Conservation (phyloP, 1,140 invertebrate genomes). For the Drosophila tristis region DNA sequence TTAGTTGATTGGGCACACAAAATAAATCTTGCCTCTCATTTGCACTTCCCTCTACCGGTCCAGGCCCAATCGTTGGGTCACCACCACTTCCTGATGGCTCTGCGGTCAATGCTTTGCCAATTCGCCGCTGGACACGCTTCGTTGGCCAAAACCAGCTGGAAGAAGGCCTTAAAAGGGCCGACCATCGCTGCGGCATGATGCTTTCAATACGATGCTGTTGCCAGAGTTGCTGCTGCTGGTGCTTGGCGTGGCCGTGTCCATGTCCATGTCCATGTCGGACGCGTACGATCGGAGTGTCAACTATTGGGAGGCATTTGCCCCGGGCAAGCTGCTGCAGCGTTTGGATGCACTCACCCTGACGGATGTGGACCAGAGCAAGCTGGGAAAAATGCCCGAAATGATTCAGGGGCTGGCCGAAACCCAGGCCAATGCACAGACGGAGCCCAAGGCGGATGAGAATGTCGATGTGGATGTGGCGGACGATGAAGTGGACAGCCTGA, state of each 20-base stretch:
- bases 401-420: background rate
- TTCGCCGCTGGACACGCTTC: conserved; percentile 18
- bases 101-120: conserved; percentile 58
- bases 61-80: conserved; percentile 5
- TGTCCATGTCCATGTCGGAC: conserved; percentile 2
- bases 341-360: conserved; percentile 46
- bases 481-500: conserved; percentile 30
- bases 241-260: conserved; percentile 23
- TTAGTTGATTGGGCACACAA: conserved; percentile 53
- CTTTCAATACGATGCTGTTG: conserved; percentile 37
- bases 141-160: conserved; percentile 25
- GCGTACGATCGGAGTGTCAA: conserved; percentile 60
- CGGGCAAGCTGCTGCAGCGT: conserved; percentile 63
- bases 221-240: conserved; percentile 47
- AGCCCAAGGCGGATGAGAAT: conserved; percentile 38
- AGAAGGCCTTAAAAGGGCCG: conserved; percentile 35
- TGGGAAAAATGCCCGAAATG: background rate
- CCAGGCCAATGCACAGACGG: conserved; percentile 8
- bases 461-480: conserved; percentile 8
- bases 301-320: conserved; percentile 72
- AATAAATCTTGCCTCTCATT: conserved; percentile 62
- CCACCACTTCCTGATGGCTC: conserved; percentile 54
- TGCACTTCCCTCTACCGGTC: conserved; percentile 44
- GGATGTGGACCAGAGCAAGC: conserved; percentile 15
- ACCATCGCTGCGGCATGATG: background rate